These are phyloP conservation scores for Fopius arisanus DNA, from an alignment of 1,140 invertebrate genomes.

Conservation along the genomic window DNA sequence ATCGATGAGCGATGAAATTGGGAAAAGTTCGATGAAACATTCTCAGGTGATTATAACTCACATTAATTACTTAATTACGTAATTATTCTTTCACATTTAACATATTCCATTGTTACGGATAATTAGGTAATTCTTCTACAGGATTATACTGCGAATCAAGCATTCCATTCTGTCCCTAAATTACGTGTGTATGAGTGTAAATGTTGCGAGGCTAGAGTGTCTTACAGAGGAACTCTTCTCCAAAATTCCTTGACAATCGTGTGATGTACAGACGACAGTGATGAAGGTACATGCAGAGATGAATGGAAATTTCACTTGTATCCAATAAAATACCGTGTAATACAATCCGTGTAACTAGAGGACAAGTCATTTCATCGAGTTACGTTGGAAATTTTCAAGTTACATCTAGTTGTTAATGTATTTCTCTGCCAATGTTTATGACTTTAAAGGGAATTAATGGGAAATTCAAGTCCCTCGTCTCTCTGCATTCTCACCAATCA, in stretches of 20 bases:
- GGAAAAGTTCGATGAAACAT: neutral
- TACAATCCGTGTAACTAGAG: neutral
- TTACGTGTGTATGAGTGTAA: conserved; percentile 3
- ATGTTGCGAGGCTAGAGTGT: conserved; percentile 23
- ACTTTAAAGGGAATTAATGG: too few species aligned
- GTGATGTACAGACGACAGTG: neutral
- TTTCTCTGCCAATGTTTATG: too few species aligned
- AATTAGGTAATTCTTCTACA: neutral
- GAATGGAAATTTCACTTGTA: neutral
- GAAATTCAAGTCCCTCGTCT: neutral
- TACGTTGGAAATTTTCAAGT: neutral
- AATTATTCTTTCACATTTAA: neutral
- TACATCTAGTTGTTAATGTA: neutral
- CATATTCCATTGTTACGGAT: neutral
- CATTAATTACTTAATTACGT: neutral
- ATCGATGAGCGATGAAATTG: neutral
- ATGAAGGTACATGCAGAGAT: neutral
- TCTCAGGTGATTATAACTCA: neutral
- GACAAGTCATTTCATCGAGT: neutral
- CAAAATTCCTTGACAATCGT: conserved; percentile 23
- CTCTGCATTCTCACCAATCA: neutral
- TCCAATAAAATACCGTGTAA: neutral
- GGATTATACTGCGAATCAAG: neutral
- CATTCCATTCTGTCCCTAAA: neutral
- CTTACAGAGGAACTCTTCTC: conserved; percentile 23